phyloP scores from a whole-genome alignment of 2,797 vertebrate species.

The Aratinga solstitialis region DNA sequence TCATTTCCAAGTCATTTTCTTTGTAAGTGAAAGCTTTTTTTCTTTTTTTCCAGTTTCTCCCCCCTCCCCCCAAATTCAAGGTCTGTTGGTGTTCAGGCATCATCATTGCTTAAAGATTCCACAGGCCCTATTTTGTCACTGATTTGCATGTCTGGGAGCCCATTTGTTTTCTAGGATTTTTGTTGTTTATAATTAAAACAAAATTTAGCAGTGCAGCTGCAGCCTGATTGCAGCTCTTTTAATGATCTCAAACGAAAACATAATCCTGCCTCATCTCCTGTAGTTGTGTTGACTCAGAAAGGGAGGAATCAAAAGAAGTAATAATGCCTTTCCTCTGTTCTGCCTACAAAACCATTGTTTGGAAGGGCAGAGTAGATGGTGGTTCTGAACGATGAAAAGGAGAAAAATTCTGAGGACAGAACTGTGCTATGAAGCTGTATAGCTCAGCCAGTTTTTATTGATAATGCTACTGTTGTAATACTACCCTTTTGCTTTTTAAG shows the following conservation, averaged over 20 bases:
- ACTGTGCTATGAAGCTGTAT: neutral
- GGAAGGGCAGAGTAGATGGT: neutral
- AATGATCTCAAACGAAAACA: neutral
- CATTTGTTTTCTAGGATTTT: neutral
- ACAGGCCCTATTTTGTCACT: neutral
- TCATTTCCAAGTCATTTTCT: neutral
- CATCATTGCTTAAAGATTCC: neutral
- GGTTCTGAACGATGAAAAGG: neutral
- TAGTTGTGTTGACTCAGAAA: neutral
- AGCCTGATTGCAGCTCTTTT: neutral
- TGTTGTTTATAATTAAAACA: slow-evolving; percentile 12
- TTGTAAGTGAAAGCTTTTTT: neutral
- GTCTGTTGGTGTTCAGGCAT: neutral
- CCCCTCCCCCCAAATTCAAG: neutral
- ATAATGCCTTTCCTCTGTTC: neutral
- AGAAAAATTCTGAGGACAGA: neutral
- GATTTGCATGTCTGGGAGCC: neutral
- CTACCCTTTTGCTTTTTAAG: neutral
- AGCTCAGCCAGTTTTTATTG: neutral
- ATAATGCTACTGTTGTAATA: neutral
- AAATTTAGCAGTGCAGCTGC: neutral
- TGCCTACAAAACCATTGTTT: neutral
- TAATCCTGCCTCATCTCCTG: neutral
- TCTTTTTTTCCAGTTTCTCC: no score
- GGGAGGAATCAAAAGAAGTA: neutral